Base-by-base conservation (phyloP, 2,797 vertebrate genomes). In the Microtus obscurus region DNA sequence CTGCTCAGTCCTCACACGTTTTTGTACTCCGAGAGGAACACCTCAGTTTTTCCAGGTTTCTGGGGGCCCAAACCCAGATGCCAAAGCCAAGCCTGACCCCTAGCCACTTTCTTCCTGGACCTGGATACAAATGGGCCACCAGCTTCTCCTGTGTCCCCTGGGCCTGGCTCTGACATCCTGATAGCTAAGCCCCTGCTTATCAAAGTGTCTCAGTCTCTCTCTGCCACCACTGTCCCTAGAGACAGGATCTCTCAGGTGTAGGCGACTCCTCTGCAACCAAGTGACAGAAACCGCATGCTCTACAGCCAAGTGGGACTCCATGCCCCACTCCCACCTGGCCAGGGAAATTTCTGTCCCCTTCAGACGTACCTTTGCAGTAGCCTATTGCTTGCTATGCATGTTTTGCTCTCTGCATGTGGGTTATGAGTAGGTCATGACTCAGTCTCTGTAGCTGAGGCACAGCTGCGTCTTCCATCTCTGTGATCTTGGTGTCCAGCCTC, bases 361-460 rank as follows among this genome's bases (percentile, higher is more conserved):
- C 81, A 48, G 43, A 40, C 45, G 43, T 4, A 34, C 5, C 51
- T 89, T 31, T 31, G 4, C 6, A n/a, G 34, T 29, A 5, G 29
- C 27, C 0, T 10, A 1, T 45, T 25, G 2, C n/a, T 67, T 7
- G 2, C 21, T 29, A 2, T 48, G 43, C 29, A 25, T 1, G 1
- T 53, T 80, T 77, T 43, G 1, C 25, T 31, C 37, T 11, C 17
- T 23, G 3, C 40, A 0, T 56, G 27, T 34, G 1, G 79, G 7
- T 34, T 10, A 1, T 12, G 25, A 53, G 8, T 3, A 7, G 53
- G 23, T 19, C n/a, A 13, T 12, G n/a, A 43, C 0, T 23, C 88
- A 14, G 83, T 37, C 2, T 34, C 19, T 27, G 45, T 40, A 29
- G 43, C 16, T 40, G 34, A 45, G 2, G 1, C 63, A 16, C 45